phyloP scores from a whole-genome alignment of 2,797 vertebrate species.

The Garrulus glandarius region DNA sequence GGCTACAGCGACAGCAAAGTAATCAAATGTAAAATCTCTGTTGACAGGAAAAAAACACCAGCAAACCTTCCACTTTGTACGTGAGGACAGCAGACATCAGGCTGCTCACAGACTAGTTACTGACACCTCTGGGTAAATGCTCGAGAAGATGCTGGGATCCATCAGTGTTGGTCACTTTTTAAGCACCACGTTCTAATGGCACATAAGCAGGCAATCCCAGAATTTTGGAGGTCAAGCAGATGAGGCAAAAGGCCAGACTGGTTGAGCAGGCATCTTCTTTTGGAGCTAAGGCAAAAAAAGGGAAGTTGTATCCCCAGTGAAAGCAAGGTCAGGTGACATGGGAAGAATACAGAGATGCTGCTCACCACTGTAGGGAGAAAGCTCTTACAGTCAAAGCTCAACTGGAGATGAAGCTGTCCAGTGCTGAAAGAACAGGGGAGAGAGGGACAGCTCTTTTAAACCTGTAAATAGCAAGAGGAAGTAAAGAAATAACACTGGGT shows the following conservation, averaged over 20 bases:
- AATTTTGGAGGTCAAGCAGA: background rate
- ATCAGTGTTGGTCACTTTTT: background rate
- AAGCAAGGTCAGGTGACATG: background rate
- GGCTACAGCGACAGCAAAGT: background rate
- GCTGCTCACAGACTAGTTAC: background rate
- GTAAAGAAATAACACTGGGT: background rate
- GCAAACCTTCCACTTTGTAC: background rate
- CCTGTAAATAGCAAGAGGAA: background rate
- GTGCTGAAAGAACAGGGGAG: too few relatives aligned
- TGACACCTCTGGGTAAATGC: background rate
- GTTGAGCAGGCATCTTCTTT: background rate
- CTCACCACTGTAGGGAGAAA: background rate
- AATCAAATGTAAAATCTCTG: background rate
- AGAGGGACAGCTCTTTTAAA: background rate
- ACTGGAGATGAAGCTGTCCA: background rate
- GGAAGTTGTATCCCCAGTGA: background rate
- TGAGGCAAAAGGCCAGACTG: background rate
- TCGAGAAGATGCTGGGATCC: background rate
- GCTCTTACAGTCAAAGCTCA: background rate
- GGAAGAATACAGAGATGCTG: background rate
- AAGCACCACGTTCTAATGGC: background rate
- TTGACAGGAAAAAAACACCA: background rate
- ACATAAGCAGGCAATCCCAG: background rate
- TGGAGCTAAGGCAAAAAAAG: background rate
- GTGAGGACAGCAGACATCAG: background rate